phyloP scores from a whole-genome alignment of 2,888 invertebrate species.

The Schrankia costaestrigalis region DNA sequence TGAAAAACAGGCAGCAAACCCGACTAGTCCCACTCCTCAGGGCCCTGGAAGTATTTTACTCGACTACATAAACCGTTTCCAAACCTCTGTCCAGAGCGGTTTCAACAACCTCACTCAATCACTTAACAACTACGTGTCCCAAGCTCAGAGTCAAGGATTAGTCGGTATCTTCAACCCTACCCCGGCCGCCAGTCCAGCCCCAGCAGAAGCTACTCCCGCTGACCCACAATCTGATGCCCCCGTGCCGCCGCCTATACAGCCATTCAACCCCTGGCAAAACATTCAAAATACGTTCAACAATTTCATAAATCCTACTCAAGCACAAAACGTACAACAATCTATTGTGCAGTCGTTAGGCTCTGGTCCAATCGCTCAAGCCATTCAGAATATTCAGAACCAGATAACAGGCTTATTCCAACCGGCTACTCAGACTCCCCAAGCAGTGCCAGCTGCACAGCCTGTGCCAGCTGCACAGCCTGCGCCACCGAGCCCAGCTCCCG shows the following conservation, averaged over 20 bases:
- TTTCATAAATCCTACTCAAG: not conserved
- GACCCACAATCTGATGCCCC: conserved; percentile 5
- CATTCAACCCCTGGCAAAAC: not conserved
- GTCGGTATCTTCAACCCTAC: not conserved
- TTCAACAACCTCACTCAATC: conserved; percentile 26
- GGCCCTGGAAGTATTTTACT: not conserved
- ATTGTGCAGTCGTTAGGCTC: no score
- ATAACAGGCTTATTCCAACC: not conserved
- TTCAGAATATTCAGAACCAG: not conserved
- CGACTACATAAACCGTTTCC: conserved; percentile 13
- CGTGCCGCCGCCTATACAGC: no score
- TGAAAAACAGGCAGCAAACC: conserved; percentile 11
- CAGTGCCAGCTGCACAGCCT: conserved; percentile 40
- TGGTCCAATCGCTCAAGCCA: not conserved
- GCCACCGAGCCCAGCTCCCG: not conserved
- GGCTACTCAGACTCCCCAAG: conserved; percentile 25
- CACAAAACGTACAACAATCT: not conserved
- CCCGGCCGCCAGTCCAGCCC: not conserved
- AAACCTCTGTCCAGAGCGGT: conserved; percentile 23
- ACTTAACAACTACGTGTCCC: conserved; percentile 16
- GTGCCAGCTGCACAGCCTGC: not conserved
- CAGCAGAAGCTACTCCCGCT: not conserved
- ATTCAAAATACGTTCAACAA: not conserved
- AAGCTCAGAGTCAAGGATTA: conserved; percentile 7
- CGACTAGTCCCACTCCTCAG: conserved; percentile 5